Evolutionary conservation across 1,140 invertebrate genomes (phyloP).

Genomic region (Megalopta genalis): DNA sequence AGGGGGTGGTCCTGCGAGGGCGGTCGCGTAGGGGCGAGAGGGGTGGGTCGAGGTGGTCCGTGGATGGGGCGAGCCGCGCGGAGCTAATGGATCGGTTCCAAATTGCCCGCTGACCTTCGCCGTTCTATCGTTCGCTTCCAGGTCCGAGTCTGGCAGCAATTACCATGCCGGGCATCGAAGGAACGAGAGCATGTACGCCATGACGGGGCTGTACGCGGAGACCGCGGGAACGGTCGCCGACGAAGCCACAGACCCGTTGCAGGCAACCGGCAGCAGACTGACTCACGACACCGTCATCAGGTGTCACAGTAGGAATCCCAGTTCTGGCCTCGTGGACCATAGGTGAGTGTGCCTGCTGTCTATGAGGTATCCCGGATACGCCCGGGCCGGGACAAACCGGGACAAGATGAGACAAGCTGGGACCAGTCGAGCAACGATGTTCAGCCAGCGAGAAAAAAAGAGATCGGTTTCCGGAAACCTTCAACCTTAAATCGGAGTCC

Average conservation of each 20-base stretch:
- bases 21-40: too few species aligned
- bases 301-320: slow-evolving; percentile 89
- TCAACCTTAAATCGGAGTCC: too few species aligned
- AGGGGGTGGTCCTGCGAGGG: too few species aligned
- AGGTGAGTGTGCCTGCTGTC: slow-evolving; percentile 76
- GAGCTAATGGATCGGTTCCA: slow-evolving; percentile 12
- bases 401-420: too few species aligned
- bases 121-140: slow-evolving; percentile 42
- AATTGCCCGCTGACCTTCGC: slow-evolving; percentile 20
- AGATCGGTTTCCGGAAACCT: too few species aligned
- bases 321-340: slow-evolving; percentile 84
- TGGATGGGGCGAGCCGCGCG: too few species aligned
- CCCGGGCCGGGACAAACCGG: too few species aligned
- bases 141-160: slow-evolving; percentile 77
- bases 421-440: too few species aligned
- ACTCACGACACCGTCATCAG: slow-evolving; percentile 83
- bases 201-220: slow-evolving; percentile 91
- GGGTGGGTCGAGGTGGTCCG: background rate
- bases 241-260: slow-evolving; percentile 72
- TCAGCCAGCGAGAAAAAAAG: too few species aligned
- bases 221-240: slow-evolving; percentile 78
- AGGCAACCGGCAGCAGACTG: slow-evolving; percentile 74
- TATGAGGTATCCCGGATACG: too few species aligned
- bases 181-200: slow-evolving; percentile 92
- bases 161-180: slow-evolving; percentile 82